phyloP scores from a whole-genome alignment of 2,113 vertebrate genomes.

The Electrona antarctica region DNA sequence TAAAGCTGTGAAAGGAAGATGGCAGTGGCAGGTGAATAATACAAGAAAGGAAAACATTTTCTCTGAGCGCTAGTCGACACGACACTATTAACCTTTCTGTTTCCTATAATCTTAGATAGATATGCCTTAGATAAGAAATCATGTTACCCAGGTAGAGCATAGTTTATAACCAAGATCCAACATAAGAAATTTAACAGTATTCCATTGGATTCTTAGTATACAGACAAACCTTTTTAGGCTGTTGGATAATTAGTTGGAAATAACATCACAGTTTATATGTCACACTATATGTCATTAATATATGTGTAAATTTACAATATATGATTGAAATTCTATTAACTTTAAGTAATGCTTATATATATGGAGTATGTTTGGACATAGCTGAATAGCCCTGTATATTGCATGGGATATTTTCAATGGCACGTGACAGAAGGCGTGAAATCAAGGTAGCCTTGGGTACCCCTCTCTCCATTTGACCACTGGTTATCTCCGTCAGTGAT shows the following conservation, averaged over 20 bases:
- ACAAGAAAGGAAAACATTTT: background rate
- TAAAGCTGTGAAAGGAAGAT: conserved; percentile 24
- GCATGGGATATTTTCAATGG: conserved; percentile 48
- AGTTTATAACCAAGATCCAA: conserved; percentile 55
- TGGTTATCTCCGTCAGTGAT: conserved; percentile 13
- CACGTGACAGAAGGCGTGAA: conserved; percentile 31
- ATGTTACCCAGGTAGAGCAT: conserved; percentile 55
- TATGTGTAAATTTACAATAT: conserved; percentile 72
- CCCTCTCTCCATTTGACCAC: conserved; percentile 43
- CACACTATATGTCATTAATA: conserved; percentile 77
- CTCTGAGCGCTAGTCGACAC: conserved; percentile 25
- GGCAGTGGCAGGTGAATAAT: background rate
- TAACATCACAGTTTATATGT: conserved; percentile 66
- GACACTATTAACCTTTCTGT: conserved; percentile 30
- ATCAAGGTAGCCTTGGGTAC: background rate
- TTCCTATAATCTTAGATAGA: conserved; percentile 52
- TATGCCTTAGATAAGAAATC: conserved; percentile 35
- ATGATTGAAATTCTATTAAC: conserved; percentile 73
- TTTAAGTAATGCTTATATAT: conserved; percentile 62
- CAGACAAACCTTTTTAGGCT: conserved; percentile 55
- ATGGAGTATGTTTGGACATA: conserved; percentile 63
- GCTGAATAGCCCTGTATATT: conserved; percentile 56
- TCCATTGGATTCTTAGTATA: conserved; percentile 36
- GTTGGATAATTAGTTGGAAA: conserved; percentile 66
- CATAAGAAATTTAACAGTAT: conserved; percentile 43